Conservation (phyloP, 2,888 invertebrate genomes). For the Cotesia congregata region DNA sequence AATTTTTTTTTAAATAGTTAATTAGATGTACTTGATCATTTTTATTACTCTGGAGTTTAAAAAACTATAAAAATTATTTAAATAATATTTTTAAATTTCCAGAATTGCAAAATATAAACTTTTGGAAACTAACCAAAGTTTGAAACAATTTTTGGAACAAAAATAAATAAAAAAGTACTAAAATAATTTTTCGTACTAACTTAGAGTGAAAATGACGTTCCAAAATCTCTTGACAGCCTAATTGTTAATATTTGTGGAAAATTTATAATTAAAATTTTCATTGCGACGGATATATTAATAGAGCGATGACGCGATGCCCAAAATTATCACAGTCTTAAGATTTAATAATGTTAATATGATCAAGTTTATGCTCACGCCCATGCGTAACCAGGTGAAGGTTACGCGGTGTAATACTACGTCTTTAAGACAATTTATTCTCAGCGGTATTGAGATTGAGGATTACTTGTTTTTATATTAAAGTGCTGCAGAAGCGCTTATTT, state of each 20-base stretch:
- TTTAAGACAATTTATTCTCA: conserved; percentile 6
- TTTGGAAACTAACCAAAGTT: no score
- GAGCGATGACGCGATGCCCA: background rate
- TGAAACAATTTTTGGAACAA: no score
- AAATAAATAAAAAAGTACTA: no score
- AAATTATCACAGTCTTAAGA: background rate
- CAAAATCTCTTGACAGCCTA: no score
- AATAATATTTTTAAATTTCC: no score
- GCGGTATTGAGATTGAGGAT: background rate
- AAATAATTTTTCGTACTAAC: no score
- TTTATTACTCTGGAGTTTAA: no score
- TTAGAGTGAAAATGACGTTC: no score
- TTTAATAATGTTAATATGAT: conserved; percentile 12
- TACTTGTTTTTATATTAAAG: background rate
- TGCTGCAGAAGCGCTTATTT: background rate
- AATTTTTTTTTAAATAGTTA: no score
- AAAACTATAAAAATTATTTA: no score
- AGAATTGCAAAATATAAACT: no score
- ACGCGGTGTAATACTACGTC: conserved; percentile 6
- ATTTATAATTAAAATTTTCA: background rate
- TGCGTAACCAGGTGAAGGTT: conserved; percentile 40
- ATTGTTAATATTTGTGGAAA: background rate
- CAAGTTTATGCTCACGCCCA: conserved; percentile 6
- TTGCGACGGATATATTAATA: background rate
- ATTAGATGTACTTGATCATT: no score